Evolutionary conservation across 2,888 invertebrate species (phyloP).

Genomic region (Lydus trimaculatus): DNA sequence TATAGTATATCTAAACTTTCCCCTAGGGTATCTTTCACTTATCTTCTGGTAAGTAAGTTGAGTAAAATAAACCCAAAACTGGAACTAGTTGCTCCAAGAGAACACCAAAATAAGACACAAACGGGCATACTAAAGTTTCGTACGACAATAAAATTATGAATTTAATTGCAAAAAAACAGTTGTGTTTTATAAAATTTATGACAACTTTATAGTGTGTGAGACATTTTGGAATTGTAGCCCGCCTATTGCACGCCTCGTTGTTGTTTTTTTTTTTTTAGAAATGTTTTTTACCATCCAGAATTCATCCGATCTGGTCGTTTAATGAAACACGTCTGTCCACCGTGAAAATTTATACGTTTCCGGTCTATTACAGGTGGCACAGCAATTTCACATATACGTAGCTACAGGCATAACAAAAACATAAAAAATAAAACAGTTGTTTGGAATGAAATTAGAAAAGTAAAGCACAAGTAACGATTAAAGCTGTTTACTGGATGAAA

Average conservation of each 20-base stretch:
- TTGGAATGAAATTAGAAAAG: neutral
- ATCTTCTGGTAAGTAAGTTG: neutral
- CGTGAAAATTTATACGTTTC: slow-evolving; percentile 19
- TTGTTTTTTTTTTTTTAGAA: slow-evolving; percentile 15
- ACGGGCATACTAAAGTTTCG: neutral
- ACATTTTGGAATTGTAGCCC: slow-evolving; percentile 17
- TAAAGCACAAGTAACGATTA: neutral
- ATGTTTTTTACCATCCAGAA: too few species aligned
- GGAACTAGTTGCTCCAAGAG: neutral
- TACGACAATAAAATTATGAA: neutral
- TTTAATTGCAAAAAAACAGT: neutral
- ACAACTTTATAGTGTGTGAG: neutral
- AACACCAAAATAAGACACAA: neutral
- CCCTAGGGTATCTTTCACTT: slow-evolving; percentile 6
- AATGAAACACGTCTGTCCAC: slow-evolving; percentile 20
- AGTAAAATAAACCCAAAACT: neutral
- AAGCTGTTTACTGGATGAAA: too few species aligned
- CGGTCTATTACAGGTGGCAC: neutral
- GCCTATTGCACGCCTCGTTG: slow-evolving; percentile 14
- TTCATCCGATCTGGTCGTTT: slow-evolving; percentile 14
- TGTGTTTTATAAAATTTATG: neutral
- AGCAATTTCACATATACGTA: neutral
- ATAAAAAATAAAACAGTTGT: neutral
- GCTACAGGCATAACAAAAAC: neutral
- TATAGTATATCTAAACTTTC: neutral